These are phyloP conservation scores for Cettia cetti DNA, from an alignment of 2,113 vertebrate genomes.

Conservation along the genomic window DNA sequence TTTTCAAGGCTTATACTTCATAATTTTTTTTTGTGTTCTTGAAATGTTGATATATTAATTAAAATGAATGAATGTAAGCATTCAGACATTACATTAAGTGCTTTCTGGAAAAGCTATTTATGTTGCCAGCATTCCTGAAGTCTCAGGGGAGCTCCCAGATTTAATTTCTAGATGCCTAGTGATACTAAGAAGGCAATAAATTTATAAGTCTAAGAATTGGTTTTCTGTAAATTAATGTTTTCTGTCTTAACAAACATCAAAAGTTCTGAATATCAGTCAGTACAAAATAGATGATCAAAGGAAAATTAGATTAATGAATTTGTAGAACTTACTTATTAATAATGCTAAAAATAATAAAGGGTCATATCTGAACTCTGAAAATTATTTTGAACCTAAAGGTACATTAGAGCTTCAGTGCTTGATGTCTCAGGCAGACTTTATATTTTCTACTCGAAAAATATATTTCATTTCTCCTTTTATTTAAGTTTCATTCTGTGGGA, in stretches of 20 bases:
- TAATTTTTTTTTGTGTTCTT: not conserved
- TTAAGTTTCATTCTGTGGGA: not conserved
- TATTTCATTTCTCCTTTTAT: not conserved
- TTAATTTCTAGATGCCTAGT: not conserved
- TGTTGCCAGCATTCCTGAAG: not conserved
- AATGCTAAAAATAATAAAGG: not conserved
- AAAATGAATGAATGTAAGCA: not conserved
- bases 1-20: not conserved
- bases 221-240: not conserved
- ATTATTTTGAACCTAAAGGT: not conserved
- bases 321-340: not conserved
- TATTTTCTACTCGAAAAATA: not conserved
- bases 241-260: not conserved
- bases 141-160: not conserved
- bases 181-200: not conserved
- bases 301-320: not conserved
- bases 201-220: not conserved
- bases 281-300: not conserved
- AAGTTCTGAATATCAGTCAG: not conserved
- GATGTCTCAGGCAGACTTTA: not conserved
- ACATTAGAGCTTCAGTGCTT: not conserved
- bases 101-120: not conserved
- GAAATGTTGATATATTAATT: not conserved
- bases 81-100: not conserved
- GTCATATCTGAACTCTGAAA: not conserved